Evolutionary conservation across 2,113 vertebrate species (phyloP).

Genomic region (cat (Felis catus)): F.catus_Fca126_mat1.0 CM031419.1:149461001-149461500

Average conservation of each 20-base stretch:
- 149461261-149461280: slow-evolving; percentile 92
- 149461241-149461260: slow-evolving; percentile 87
- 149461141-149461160: not conserved
- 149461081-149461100: not conserved
- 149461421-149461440: not conserved
- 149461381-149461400: not conserved
- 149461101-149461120: slow-evolving; percentile 11
- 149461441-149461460: slow-evolving; percentile 16
- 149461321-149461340: slow-evolving; percentile 54
- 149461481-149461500: slow-evolving; percentile 20
- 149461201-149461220: slow-evolving; percentile 88
- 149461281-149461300: slow-evolving; percentile 90
- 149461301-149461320: slow-evolving; percentile 89
- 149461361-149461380: not conserved
- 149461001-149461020: slow-evolving; percentile 23
- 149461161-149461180: slow-evolving; percentile 37
- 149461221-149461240: slow-evolving; percentile 90
- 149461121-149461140: slow-evolving; percentile 25
- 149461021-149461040: not conserved
- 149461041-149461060: not conserved
- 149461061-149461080: not conserved
- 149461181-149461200: slow-evolving; percentile 87
- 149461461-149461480: not conserved
- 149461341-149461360: slow-evolving; percentile 33
- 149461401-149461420: not conserved